phyloP scores from a whole-genome alignment of 2,888 invertebrate genomes.

The Erebia ligea region DNA sequence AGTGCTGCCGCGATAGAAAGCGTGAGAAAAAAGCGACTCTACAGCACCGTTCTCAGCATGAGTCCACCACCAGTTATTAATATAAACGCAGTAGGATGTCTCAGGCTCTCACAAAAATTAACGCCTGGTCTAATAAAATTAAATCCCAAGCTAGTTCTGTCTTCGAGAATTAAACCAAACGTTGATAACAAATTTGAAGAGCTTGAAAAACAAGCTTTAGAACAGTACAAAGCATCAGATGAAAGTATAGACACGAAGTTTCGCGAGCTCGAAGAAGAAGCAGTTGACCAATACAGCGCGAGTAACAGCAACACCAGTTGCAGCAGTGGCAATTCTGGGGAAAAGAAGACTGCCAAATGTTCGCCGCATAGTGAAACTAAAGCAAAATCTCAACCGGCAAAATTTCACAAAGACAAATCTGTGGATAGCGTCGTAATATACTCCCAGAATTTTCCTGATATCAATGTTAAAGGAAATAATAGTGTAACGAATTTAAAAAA shows the following conservation, averaged over 20 bases:
- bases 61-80: slow-evolving; percentile 66
- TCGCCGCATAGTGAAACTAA: slow-evolving; percentile 55
- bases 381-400: slow-evolving; percentile 58
- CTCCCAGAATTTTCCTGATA: slow-evolving; percentile 77
- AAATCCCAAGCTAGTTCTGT: slow-evolving; percentile 69
- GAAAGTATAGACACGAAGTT: slow-evolving; percentile 84
- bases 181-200: slow-evolving; percentile 79
- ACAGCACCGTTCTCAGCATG: slow-evolving; percentile 80
- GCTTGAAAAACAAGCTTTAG: slow-evolving; percentile 83
- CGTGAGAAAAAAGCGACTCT: slow-evolving; percentile 74
- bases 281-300: slow-evolving; percentile 85
- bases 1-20: slow-evolving; percentile 62
- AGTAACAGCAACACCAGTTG: slow-evolving; percentile 79
- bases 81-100: slow-evolving; percentile 58
- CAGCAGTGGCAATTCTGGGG: slow-evolving; percentile 71
- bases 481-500: slow-evolving; percentile 80
- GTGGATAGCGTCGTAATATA: slow-evolving; percentile 75
- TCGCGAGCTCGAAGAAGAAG: slow-evolving; percentile 85
- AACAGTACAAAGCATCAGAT: slow-evolving; percentile 83
- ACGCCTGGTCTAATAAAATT: slow-evolving; percentile 71
- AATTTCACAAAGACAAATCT: slow-evolving; percentile 73
- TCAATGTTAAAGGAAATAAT: slow-evolving; percentile 63
- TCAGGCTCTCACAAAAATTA: slow-evolving; percentile 68
- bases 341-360: slow-evolving; percentile 57
- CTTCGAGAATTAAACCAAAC: slow-evolving; percentile 60